Evolutionary conservation across 2,113 vertebrate species (phyloP).

Genomic region (Abramis brama): DNA sequence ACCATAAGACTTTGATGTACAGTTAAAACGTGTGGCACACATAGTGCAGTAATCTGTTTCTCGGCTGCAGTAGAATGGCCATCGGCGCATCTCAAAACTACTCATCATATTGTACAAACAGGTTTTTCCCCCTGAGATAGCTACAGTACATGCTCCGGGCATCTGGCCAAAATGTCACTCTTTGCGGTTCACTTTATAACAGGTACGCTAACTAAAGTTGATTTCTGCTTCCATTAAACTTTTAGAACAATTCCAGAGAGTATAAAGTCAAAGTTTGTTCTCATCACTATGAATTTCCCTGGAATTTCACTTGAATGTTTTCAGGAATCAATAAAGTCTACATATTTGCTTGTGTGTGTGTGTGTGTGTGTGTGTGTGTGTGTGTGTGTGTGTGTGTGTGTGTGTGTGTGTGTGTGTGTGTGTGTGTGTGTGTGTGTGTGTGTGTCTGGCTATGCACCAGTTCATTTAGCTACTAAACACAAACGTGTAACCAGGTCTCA

Average conservation of each 20-base stretch:
- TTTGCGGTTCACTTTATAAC: not conserved
- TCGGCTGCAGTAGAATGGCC: slow-evolving; percentile 45
- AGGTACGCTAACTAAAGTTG: too few species aligned
- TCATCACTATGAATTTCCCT: not conserved
- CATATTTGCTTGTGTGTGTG: not conserved
- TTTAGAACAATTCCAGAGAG: not conserved
- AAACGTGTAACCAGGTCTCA: slow-evolving; percentile 9
- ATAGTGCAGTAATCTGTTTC: slow-evolving; percentile 65
- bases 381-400: not conserved
- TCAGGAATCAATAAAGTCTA: not conserved
- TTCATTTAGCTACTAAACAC: slow-evolving; percentile 16
- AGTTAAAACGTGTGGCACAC: slow-evolving; percentile 50
- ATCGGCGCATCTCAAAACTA: slow-evolving; percentile 64
- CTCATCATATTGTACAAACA: slow-evolving; percentile 61
- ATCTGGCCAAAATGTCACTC: not conserved
- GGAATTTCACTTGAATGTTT: not conserved
- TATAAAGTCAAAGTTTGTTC: not conserved
- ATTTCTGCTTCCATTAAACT: not conserved
- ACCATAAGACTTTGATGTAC: slow-evolving; percentile 63
- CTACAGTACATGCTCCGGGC: slow-evolving; percentile 53
- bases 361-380: too few species aligned
- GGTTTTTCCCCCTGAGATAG: slow-evolving; percentile 68
- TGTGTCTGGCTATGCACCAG: not conserved
- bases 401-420: not conserved
- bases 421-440: too few species aligned